Percentiles rank a stretch among this genome's conserved stretches.
phyloP scores from a whole-genome alignment of 2,888 invertebrate genomes.

The Heliconius erato region DNA sequence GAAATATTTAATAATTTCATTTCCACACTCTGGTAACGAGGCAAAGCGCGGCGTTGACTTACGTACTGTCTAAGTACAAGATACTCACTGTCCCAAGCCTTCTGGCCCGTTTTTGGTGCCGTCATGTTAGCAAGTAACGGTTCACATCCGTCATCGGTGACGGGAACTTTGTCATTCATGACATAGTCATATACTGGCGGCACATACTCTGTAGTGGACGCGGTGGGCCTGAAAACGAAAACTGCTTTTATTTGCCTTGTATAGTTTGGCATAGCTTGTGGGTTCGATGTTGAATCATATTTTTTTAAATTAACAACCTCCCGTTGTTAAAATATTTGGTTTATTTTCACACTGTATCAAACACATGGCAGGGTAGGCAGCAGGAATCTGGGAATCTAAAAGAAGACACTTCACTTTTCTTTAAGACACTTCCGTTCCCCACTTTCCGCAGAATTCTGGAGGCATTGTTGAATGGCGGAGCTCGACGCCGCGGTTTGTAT shows the following conservation, averaged over 20 bases:
- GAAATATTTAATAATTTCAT: not conserved
- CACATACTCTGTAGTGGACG: conserved; percentile 56
- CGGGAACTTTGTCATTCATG: not conserved
- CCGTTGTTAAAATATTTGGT: too few species aligned
- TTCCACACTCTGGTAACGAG: not conserved
- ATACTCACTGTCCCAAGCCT: conserved; percentile 69
- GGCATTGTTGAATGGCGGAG: too few species aligned
- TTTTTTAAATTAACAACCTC: too few species aligned
- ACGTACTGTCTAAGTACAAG: not conserved
- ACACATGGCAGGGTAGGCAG: too few species aligned
- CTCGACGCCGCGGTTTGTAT: too few species aligned
- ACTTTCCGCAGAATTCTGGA: too few species aligned
- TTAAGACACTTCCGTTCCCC: too few species aligned
- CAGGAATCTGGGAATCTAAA: too few species aligned
- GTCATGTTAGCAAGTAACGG: conserved; percentile 55
- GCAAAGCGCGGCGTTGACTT: not conserved
- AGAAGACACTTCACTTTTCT: too few species aligned
- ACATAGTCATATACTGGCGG: conserved; percentile 59
- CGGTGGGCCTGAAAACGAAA: conserved; percentile 44
- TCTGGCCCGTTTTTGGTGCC: conserved; percentile 60
- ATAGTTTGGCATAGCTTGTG: not conserved
- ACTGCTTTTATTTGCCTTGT: not conserved
- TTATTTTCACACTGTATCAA: too few species aligned
- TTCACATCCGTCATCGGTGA: conserved; percentile 52
- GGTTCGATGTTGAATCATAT: too few species aligned